Base-by-base conservation (phyloP, 1,140 invertebrate genomes). In the Euschistus heros region DNA sequence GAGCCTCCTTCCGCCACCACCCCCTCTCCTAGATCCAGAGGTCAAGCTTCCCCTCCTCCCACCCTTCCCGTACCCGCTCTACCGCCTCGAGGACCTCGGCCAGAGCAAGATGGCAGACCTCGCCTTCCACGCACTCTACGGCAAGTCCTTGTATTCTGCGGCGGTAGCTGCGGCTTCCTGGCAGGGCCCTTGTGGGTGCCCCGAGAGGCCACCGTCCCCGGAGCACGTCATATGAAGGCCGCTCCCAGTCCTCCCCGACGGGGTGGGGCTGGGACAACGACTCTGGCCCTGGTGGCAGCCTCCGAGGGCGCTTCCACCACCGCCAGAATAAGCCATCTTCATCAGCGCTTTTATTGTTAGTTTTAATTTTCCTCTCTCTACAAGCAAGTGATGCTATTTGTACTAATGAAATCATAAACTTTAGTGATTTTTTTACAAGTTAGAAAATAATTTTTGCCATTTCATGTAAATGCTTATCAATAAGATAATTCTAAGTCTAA, bases 221-320 rank as follows among this genome's bases (percentile, higher is more conserved):
- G 79, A 79, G 57, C 86, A 87, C 70, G 84, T 89, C 75, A 88
- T 88, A 83, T 89, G 86, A 88, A 88, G 84, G 79, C 86, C 86
- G 77, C 84, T 87, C 75, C 83, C 83, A 80, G 84, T 87, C 85
- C 85, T 88, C 76, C 86, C 84, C 62, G 70, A 68, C 6, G 54
- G 54, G 1, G 65, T 62, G 17, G 70, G 68, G 30, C 70, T 66
- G 70, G 68, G 68, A 76, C 75, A 13, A 74, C 75, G 27, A 71
- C 74, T 30, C 67, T 74, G 59, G 67, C 72, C 13, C 67, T 72
- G 33, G 70, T 74, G 47, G 70, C 72, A 5, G 61, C 66, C 52
- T 62, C 71, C 30, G 63, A 72, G 52, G 70, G 71, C 54, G 66
- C 70, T 65, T 60, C 68, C 63, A 50, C 68, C 47, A 66, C 71